These are phyloP conservation scores for Marasmarcha lunaedactyla DNA, from an alignment of 2,888 invertebrate species.

Conservation along the genomic window DNA sequence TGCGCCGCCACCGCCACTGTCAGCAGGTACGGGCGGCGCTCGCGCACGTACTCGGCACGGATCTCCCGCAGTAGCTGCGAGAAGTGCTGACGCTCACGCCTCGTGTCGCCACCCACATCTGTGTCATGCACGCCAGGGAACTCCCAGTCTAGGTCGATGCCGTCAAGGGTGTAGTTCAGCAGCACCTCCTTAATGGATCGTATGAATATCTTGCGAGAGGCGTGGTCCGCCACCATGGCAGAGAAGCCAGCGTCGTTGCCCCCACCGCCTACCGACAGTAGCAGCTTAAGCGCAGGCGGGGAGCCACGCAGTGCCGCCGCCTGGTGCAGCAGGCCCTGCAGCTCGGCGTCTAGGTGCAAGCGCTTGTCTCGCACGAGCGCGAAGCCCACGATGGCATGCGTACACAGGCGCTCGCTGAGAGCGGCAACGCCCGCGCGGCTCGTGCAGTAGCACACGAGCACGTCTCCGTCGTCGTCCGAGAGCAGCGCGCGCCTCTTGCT, in stretches of 20 bases:
- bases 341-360: slow-evolving; percentile 60
- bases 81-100: slow-evolving; percentile 77
- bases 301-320: slow-evolving; percentile 65
- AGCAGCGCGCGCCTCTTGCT: slow-evolving; percentile 26
- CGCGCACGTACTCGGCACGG: slow-evolving; percentile 73
- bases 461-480: slow-evolving; percentile 63
- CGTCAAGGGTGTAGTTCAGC: slow-evolving; percentile 71
- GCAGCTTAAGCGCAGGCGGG: slow-evolving; percentile 78
- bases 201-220: slow-evolving; percentile 74
- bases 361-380: slow-evolving; percentile 73
- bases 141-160: slow-evolving; percentile 88
- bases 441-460: too few species aligned
- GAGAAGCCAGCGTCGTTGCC: slow-evolving; percentile 73
- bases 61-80: slow-evolving; percentile 81
- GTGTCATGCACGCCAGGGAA: slow-evolving; percentile 75
- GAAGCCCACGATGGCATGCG: slow-evolving; percentile 86
- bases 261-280: slow-evolving; percentile 81
- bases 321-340: slow-evolving; percentile 31
- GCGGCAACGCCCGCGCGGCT: slow-evolving; percentile 41
- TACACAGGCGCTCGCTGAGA: slow-evolving; percentile 70
- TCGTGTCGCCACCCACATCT: slow-evolving; percentile 4
- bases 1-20: slow-evolving; percentile 87
- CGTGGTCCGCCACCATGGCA: slow-evolving; percentile 78
- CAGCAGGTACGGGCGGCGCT: slow-evolving; percentile 72
- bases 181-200: slow-evolving; percentile 65